A percentile compares a stretch with the other conserved stretches of the same genome.
Evolutionary conservation across 2,888 invertebrate species (phyloP).

Genomic region (Epinotia ramella): DNA sequence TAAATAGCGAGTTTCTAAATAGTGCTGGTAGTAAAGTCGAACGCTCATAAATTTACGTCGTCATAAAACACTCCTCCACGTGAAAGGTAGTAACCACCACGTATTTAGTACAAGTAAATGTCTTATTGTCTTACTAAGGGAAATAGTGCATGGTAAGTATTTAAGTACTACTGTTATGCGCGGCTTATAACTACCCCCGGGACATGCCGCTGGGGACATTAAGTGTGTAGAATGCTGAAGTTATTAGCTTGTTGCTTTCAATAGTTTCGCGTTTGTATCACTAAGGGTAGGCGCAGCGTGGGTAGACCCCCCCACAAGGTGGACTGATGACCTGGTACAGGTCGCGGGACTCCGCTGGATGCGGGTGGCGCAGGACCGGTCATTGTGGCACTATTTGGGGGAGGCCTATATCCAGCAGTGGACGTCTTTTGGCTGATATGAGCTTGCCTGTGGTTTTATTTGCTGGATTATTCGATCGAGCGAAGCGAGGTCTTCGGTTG

Average conservation of each 20-base stretch:
- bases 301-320: no score
- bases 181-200: conserved; percentile 12
- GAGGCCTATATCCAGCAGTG: no score
- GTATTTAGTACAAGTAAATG: not conserved
- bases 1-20: not conserved
- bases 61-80: conserved; percentile 8
- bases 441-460: no score
- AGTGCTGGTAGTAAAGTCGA: conserved; percentile 20
- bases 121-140: not conserved
- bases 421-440: no score
- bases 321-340: no score
- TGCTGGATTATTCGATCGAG: no score
- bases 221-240: not conserved
- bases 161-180: conserved; percentile 17
- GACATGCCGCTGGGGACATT: not conserved
- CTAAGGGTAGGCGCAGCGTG: no score
- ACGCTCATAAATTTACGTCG: conserved; percentile 31
- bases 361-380: no score
- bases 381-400: no score
- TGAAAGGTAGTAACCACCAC: conserved; percentile 4
- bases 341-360: no score
- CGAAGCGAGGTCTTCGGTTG: no score
- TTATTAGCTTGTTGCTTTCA: conserved; percentile 9
- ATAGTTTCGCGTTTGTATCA: not conserved
- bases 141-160: conserved; percentile 20